Evolutionary conservation across 2,797 vertebrate species (phyloP), one percentile per base, ranked within the genome.

Genomic region (Helarctos malayanus): DNA sequence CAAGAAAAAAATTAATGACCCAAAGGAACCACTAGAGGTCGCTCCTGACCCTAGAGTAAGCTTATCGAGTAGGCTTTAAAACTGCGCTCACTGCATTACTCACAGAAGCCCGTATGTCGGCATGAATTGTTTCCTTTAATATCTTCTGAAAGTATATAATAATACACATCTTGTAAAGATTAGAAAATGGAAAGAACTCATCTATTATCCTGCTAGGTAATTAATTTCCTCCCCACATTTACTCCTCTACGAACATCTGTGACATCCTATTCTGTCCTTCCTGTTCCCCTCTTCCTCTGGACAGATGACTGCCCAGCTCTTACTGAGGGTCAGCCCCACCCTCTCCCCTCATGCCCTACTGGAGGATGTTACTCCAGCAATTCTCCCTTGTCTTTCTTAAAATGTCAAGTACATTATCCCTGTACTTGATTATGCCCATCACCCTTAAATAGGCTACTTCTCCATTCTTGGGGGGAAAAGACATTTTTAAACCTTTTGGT

Each of bases 11-110:
- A 65, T 5, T 69, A 96, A 57, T 84, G 83, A 27, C 29, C 73
- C 69, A 75, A 86, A 49, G 80, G 29, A 91, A 89, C 95, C 97
- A 95, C 88, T 97, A 97, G 98, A 96, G 96, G 98, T 78, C 96
- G 2, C 94, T n/a, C 83, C 52, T 80, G 52, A 25, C 27, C 29
- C 23, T 29, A 32, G 32, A 27, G 86, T 35, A 47, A 54, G 29
- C 35, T 49, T 57, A 16, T 27, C 49, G 47, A 59, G 27, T 18
- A 69, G 18, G 49, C 45, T 97, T 91, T 27, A 23, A 65, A 90
- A 76, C 35, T 4, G 59, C 56, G 61, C 47, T 88, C 47, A 2
- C 18, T 38, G n/a, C 29, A 3, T 71, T 84, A 49, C 45, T 90
- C 92, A 71, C 18, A n/a, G 18, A 73, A 91, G 19, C 59, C 49